Conservation (phyloP, 2,888 invertebrate species). For the Stegophylla sp. region DNA sequence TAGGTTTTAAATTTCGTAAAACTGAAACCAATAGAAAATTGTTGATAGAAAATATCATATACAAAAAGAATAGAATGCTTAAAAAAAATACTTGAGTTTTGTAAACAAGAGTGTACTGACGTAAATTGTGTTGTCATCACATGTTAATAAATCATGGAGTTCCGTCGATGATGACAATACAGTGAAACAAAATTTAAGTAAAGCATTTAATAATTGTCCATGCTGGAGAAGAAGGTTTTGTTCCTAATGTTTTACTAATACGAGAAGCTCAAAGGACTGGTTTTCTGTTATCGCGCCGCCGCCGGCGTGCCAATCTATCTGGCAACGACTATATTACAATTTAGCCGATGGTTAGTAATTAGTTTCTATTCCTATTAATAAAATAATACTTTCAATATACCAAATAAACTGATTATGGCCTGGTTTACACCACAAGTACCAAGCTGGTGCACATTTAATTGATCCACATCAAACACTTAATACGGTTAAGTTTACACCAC, state of each 20-base stretch:
- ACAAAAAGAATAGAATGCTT: constrained; percentile 10
- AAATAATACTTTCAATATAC: too few species aligned
- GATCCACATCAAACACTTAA: too few species aligned
- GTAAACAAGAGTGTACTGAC: constrained; percentile 17
- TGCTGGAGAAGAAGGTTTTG: constrained; percentile 24
- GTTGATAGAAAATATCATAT: constrained; percentile 17
- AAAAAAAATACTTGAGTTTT: not conserved
- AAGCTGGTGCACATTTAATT: too few species aligned
- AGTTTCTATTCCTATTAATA: too few species aligned
- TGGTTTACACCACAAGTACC: too few species aligned
- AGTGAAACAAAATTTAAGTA: constrained; percentile 4
- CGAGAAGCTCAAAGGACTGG: constrained; percentile 7
- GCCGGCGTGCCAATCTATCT: too few species aligned
- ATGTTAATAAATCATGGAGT: constrained; percentile 12
- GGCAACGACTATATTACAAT: too few species aligned
- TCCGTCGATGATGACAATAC: constrained; percentile 18
- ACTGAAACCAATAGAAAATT: constrained; percentile 1
- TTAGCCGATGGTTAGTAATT: too few species aligned
- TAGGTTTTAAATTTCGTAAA: constrained; percentile 12
- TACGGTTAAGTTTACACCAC: too few species aligned
- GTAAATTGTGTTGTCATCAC: constrained; percentile 1
- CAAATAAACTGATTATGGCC: too few species aligned
- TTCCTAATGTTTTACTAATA: constrained; percentile 30
- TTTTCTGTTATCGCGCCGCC: too few species aligned
- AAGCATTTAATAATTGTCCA: constrained; percentile 27